A percentile compares a stretch with the other conserved stretches of the same genome.
Evolutionary conservation across 2,888 invertebrate species (phyloP).

Genomic region (Zaprionus lineosus): DNA sequence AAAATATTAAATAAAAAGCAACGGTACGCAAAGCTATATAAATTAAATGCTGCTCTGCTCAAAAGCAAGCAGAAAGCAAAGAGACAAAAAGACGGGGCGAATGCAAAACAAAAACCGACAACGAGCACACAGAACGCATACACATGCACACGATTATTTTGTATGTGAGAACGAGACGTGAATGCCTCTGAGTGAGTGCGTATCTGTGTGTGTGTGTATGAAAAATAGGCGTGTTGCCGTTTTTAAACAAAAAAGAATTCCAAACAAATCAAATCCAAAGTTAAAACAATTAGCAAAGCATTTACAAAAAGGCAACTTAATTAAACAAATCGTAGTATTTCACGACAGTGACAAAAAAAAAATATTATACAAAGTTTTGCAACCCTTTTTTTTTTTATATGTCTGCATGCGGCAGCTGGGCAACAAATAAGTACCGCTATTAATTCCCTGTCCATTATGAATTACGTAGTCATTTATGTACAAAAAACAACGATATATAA

Average conservation of each 20-base stretch:
- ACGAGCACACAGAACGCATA: conserved; percentile 20
- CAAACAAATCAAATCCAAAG: conserved; percentile 50
- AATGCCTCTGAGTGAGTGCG: conserved; percentile 39
- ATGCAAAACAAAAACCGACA: conserved; percentile 68
- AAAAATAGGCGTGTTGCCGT: conserved; percentile 72
- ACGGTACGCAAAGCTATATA: conserved; percentile 25
- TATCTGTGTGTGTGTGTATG: conserved; percentile 42
- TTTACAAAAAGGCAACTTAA: conserved; percentile 28
- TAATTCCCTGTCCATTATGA: conserved; percentile 41
- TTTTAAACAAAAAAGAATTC: conserved; percentile 44
- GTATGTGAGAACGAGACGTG: conserved; percentile 64
- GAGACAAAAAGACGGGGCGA: conserved; percentile 53
- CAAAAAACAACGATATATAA: neutral
- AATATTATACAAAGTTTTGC: conserved; percentile 30
- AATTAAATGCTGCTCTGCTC: conserved; percentile 34
- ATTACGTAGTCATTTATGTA: conserved; percentile 22
- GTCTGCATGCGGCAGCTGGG: conserved; percentile 48
- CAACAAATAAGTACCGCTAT: conserved; percentile 42
- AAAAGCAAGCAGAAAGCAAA: conserved; percentile 35
- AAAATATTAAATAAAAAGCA: conserved; percentile 51
- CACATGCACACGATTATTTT: conserved; percentile 35
- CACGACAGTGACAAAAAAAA: conserved; percentile 10
- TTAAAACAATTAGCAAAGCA: conserved; percentile 47
- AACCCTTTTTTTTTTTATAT: conserved; percentile 47
- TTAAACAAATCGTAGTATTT: conserved; percentile 28